phyloP scores from a whole-genome alignment of 2,888 invertebrate species.

The Junonia oenone region DNA sequence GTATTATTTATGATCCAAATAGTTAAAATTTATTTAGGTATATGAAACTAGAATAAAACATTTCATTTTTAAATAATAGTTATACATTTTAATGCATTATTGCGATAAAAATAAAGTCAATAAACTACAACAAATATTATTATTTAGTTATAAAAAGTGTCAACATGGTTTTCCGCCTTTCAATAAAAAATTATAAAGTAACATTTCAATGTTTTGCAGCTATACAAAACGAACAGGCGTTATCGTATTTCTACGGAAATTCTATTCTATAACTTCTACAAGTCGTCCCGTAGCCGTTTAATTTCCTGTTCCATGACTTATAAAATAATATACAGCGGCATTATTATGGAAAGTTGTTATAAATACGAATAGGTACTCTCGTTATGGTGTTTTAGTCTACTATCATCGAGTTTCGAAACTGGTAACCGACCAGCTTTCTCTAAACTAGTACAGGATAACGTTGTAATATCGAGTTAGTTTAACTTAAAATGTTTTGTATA shows the following conservation, averaged over 20 bases:
- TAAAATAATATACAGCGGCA: constrained; percentile 6
- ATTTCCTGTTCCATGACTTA: constrained; percentile 15
- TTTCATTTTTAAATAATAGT: too few species aligned
- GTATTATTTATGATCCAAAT: too few species aligned
- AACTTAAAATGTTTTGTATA: not conserved
- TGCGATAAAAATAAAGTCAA: too few species aligned
- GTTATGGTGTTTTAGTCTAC: not conserved
- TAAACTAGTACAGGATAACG: constrained; percentile 2
- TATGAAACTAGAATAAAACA: too few species aligned
- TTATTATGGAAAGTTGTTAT: constrained; percentile 11
- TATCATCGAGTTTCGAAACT: constrained; percentile 1
- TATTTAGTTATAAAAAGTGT: not conserved
- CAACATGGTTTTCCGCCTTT: not conserved
- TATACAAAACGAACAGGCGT: constrained; percentile 13
- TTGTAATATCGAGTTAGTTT: not conserved
- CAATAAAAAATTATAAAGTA: not conserved
- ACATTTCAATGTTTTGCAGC: not conserved
- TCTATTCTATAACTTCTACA: not conserved
- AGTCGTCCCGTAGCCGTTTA: not conserved
- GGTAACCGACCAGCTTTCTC: constrained; percentile 9
- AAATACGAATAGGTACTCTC: constrained; percentile 5
- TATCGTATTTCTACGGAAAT: not conserved
- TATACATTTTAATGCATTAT: too few species aligned
- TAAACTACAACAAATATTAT: not conserved
- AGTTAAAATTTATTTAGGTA: too few species aligned